These are phyloP conservation scores for Sturnira hondurensis DNA, from an alignment of 2,113 vertebrate species.

Conservation along the genomic window DNA sequence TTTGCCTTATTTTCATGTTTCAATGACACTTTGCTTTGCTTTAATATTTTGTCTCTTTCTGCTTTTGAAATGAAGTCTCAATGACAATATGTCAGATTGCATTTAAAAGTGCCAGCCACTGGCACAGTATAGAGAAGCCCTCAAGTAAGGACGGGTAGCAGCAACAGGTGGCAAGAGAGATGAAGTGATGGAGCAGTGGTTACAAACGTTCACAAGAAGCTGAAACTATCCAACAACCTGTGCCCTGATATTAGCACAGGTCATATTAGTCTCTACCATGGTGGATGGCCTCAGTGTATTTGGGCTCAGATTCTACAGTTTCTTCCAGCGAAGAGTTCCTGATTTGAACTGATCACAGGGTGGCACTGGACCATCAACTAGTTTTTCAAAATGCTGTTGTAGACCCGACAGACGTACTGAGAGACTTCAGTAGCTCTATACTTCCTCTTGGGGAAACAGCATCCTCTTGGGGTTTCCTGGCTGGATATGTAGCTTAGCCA, in stretches of 20 bases:
- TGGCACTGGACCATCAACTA: slow-evolving; percentile 74
- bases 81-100: slow-evolving; percentile 78
- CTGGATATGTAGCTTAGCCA: not conserved
- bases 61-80: slow-evolving; percentile 62
- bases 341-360: slow-evolving; percentile 47
- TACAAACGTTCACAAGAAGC: slow-evolving; percentile 79
- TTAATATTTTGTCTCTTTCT: slow-evolving; percentile 71
- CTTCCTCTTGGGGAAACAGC: slow-evolving; percentile 95
- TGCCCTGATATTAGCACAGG: slow-evolving; percentile 77
- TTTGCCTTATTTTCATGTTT: slow-evolving; percentile 13
- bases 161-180: not conserved
- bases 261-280: slow-evolving; percentile 80
- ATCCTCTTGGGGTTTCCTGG: not conserved
- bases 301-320: slow-evolving; percentile 76
- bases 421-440: slow-evolving; percentile 96
- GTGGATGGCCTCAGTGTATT: slow-evolving; percentile 70
- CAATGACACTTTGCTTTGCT: slow-evolving; percentile 79
- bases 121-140: slow-evolving; percentile 78
- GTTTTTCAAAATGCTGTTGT: slow-evolving; percentile 95
- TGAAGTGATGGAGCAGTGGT: slow-evolving; percentile 70
- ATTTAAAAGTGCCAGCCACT: slow-evolving; percentile 73
- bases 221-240: slow-evolving; percentile 80
- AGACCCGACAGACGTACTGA: slow-evolving; percentile 97
- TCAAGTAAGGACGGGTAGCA: slow-evolving; percentile 19
- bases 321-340: slow-evolving; percentile 78